Conservation (phyloP, 2,113 vertebrate genomes). For the Petrocephalus zakoni region DNA sequence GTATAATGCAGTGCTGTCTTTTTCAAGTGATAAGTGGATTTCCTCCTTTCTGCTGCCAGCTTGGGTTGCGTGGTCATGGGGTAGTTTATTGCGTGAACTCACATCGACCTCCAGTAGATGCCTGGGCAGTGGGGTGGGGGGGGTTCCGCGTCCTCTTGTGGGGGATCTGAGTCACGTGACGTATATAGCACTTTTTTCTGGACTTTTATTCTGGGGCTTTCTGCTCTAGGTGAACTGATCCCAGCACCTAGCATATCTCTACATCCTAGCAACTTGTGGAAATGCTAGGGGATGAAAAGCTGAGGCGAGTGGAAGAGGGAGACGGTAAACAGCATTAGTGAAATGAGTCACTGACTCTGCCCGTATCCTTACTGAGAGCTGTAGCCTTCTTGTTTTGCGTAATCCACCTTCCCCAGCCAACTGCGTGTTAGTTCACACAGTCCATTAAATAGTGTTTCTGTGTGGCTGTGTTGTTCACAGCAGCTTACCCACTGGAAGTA, state of each 20-base stretch:
- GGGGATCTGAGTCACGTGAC: neutral
- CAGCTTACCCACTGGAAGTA: neutral
- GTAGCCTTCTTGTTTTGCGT: neutral
- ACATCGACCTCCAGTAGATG: slow-evolving; percentile 13
- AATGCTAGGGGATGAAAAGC: neutral
- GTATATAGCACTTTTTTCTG: neutral
- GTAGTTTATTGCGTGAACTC: neutral
- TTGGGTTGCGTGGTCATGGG: slow-evolving; percentile 14
- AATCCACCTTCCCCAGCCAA: neutral
- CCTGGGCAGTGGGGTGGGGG: neutral
- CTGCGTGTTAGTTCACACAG: neutral
- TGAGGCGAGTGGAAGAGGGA: neutral
- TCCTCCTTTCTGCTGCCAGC: neutral
- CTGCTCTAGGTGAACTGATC: neutral
- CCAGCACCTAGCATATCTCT: neutral
- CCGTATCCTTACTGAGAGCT: neutral
- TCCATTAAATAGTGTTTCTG: neutral
- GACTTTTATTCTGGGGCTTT: neutral
- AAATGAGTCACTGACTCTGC: neutral
- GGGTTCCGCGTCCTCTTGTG: neutral
- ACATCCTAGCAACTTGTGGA: neutral
- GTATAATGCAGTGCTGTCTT: slow-evolving; percentile 16
- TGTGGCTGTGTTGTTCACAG: neutral
- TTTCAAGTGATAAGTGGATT: slow-evolving; percentile 1
- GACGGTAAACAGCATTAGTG: neutral